Base-by-base conservation (phyloP, 2,797 vertebrate species). In the Chiroxiphia lanceolata region DNA sequence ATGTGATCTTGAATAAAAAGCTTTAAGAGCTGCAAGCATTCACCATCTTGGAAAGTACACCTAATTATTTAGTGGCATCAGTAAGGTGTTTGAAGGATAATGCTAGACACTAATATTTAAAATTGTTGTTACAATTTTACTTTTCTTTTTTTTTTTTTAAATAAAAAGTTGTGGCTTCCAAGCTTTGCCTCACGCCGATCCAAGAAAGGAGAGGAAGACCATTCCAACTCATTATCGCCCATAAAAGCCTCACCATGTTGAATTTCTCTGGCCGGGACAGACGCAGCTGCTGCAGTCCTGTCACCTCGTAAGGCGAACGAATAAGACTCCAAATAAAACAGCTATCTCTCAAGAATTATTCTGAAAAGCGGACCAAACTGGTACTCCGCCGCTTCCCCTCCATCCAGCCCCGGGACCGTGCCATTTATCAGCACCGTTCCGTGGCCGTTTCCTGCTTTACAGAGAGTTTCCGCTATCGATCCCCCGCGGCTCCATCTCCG, bases 31-130 rank as follows among this genome's bases (percentile, higher is more conserved):
- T 72, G 48, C 33, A 77, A 47, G 38, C 15, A 38, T 11, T 50
- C 56, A 33, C 31, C 22, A 15, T 42, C 45, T 51, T 48, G 25
- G 34, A 74, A 53, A 82, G 19, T 10, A 42, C 51, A 50, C 4
- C 13, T 3, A 33, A 9, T 18, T 77, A 74, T 23, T 74, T 45
- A 21, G n/a, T 4, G 11, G 45, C 33, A 70, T 45, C 15, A 38
- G 45, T 70, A 22, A 60, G 12, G 20, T 18, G 29, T 70, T 56
- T 63, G 72, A 47, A 71, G 23, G 15, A 7, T 26, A 68, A 56
- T 0, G 0, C 17, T 22, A 70, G 29, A 8, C 3, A 54, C 4
- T 7, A 3, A 13, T 4, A 23, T 17, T 65, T 70, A 2, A 74
- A 79, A 77, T 47, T 2, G 3, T 15, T 47, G 18, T 18, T 54